phyloP scores from a whole-genome alignment of 2,797 vertebrate species.

The Phalloptychus januarius region DNA sequence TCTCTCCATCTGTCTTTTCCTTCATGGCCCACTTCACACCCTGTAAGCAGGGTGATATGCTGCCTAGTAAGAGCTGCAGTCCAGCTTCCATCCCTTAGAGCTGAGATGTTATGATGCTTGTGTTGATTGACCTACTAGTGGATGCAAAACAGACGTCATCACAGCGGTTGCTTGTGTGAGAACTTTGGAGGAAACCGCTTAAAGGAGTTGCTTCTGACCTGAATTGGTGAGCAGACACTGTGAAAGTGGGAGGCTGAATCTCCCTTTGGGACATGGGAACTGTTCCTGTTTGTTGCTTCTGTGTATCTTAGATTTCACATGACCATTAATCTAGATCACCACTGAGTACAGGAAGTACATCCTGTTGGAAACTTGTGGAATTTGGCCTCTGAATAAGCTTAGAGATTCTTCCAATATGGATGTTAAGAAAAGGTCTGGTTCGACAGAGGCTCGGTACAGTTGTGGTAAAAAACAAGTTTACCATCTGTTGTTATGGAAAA shows the following conservation, averaged over 20 bases:
- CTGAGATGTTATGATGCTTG: background rate
- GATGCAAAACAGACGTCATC: background rate
- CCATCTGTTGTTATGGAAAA: background rate
- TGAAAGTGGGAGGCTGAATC: background rate
- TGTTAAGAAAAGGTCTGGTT: background rate
- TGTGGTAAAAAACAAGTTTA: background rate
- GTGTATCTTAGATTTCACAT: background rate
- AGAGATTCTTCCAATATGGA: conserved; percentile 1
- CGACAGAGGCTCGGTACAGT: background rate
- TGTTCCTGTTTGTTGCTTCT: conserved; percentile 15
- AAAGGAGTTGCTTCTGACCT: conserved; percentile 25
- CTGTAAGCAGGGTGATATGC: conserved; percentile 34
- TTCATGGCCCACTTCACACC: conserved; percentile 9
- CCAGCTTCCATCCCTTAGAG: conserved; percentile 32
- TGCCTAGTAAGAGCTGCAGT: conserved; percentile 50
- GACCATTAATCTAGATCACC: background rate
- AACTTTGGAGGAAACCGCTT: background rate
- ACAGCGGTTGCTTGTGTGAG: background rate
- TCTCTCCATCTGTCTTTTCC: background rate
- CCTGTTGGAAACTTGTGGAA: background rate
- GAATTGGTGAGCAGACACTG: background rate
- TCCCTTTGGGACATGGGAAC: conserved; percentile 1
- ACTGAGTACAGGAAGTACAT: background rate
- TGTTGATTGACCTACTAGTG: background rate
- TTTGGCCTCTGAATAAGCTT: background rate